Evolutionary conservation across 2,888 invertebrate species (phyloP).

Genomic region (Rhagonycha fulva): DNA sequence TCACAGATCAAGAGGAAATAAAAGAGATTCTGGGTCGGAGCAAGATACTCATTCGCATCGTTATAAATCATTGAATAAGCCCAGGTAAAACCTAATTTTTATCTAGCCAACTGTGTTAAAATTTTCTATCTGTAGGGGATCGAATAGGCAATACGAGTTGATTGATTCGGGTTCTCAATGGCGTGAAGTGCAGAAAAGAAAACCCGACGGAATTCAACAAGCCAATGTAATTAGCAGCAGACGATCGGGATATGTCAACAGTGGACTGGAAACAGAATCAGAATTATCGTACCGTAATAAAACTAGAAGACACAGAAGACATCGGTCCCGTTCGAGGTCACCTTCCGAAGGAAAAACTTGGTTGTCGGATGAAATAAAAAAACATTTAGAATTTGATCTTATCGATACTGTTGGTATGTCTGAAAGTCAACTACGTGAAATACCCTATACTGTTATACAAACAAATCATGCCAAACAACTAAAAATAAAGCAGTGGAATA

Average conservation of each 20-base stretch:
- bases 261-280: slow-evolving; percentile 56
- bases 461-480: slow-evolving; percentile 66
- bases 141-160: slow-evolving; percentile 65
- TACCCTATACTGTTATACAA: slow-evolving; percentile 87
- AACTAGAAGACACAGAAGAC: slow-evolving; percentile 49
- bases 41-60: slow-evolving; percentile 62
- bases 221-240: slow-evolving; percentile 71
- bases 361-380: slow-evolving; percentile 77
- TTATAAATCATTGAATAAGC: slow-evolving; percentile 44
- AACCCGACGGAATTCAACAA: slow-evolving; percentile 66
- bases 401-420: slow-evolving; percentile 90
- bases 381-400: slow-evolving; percentile 85
- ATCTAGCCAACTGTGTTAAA: background rate
- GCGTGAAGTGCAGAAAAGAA: slow-evolving; percentile 83
- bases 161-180: slow-evolving; percentile 89
- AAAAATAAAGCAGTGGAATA: slow-evolving; percentile 55
- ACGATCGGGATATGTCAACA: slow-evolving; percentile 48
- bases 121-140: slow-evolving; percentile 46
- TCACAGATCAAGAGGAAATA: slow-evolving; percentile 75
- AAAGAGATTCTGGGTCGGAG: slow-evolving; percentile 75
- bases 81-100: slow-evolving; percentile 31
- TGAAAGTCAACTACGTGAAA: slow-evolving; percentile 83
- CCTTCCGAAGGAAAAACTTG: slow-evolving; percentile 72
- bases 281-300: slow-evolving; percentile 50
- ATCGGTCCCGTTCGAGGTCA: slow-evolving; percentile 67